Base-by-base conservation (phyloP, 2,888 invertebrate species). In the Mimumesa dahlbomi region DNA sequence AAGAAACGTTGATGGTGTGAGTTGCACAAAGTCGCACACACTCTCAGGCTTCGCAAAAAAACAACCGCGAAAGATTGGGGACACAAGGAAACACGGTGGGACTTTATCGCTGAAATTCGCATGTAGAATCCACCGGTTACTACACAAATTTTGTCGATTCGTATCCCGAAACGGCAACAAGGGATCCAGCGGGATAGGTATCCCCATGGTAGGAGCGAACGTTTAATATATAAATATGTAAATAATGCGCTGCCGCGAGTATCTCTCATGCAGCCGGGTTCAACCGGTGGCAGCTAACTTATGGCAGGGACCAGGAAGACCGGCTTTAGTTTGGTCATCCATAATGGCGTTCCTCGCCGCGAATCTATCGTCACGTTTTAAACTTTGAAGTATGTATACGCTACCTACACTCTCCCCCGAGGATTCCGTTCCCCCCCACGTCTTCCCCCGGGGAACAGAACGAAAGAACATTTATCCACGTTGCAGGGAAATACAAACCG, bases 201-300 rank as follows among this genome's bases (percentile, higher is more conserved):
- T 42, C 19, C 16, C 19, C 16, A 19, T 34, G 57, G 43, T 49
- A 43, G 57, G 72, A 57, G 65, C 58, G 69, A 75, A 64, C 84
- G 80, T 84, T 85, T 85, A 84, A 85, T 84, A 83, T 83, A 86
- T 86, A 86, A 86, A 86, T 86, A 86, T 86, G 85, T 86, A 86
- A 86, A 86, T 86, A 86, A 86, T 81, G 85, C 81, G 76, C 79
- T 69, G 82, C 80, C 74, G 77, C 77, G 83, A 76, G 77, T 84
- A 85, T 87, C 84, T 85, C 81, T 85, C 85, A 84, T 85, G 83
- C 82, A 75, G 81, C 77, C 75, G 68, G 82, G 82, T 75, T 77
- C 77, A 67, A 75, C 79, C 83, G 75, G 81, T 84, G 83, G 82
- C 84, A 82, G 81, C 82, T 85, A 84, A 87, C 85, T 87, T 87